Base-by-base conservation (phyloP, 2,113 vertebrate genomes). In the Actenoides hombroni region DNA sequence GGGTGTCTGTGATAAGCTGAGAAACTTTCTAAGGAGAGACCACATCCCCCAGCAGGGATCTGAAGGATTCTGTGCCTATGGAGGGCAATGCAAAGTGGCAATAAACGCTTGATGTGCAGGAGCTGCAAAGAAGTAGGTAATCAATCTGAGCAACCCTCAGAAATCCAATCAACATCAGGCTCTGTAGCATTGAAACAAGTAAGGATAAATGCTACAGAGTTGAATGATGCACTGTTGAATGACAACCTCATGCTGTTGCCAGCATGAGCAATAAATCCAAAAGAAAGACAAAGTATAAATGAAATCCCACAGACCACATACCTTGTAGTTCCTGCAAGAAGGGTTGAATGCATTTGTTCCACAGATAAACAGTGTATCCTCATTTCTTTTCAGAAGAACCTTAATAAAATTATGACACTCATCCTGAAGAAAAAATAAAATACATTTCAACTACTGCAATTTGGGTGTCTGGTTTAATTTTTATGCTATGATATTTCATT, bases 361-460 rank as follows among this genome's bases (percentile, higher is more conserved):
- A 67, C 99, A 99, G 96, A 99, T 98, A 97, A 99, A 99, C 96
- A 99, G 93, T 23, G 98, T 98, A 87, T 99, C 99, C 16, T 99
- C 98, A 21, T 98, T 99, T 97, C 99, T 99, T 98, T 99, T 99
- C 86, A 99, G 98, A 73, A 99, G 98, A 95, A 99, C 99, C 97
- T 99, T 99, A 98, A 99, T 99, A 97, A 99, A 99, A 96, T 99
- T 99, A 97, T 99, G 99, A 98, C 99, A 99, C 95, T 99, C 99
- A 88, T 99, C 99, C 99, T 99, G 97, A 71, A 86, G 86, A 96
- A 97, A 97, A 95, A 97, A 51, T 6, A 61, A 90, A 51, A 97
- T 84, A 16, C 42, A 92, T 81, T 96, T 92, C 33, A 94, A 46
- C 46, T 31, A 51, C 53, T 74, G 49, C 18, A 39, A 40, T 61